Conservation (phyloP, 2,113 vertebrate species). For the Macheiramphus alcinus region DNA sequence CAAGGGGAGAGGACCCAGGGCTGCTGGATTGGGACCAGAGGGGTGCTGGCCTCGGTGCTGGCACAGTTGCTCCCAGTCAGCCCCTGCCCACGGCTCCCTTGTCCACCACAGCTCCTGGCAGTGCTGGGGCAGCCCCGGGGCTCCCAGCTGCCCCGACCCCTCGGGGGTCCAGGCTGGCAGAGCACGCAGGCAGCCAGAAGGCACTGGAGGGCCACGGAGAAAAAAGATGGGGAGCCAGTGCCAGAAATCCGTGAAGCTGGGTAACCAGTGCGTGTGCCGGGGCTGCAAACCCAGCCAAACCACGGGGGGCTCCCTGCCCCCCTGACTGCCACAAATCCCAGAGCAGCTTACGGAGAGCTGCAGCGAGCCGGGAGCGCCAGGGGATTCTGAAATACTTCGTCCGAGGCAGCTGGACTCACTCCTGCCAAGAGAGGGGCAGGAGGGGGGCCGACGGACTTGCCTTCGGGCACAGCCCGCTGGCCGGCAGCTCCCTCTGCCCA, state of each 20-base stretch:
- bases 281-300: neutral
- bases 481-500: too few species aligned
- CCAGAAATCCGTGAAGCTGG: fast-evolving
- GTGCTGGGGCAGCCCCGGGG: neutral
- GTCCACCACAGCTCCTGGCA: neutral
- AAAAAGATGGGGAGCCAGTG: neutral
- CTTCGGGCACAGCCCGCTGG: too few species aligned
- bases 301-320: fast-evolving
- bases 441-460: too few species aligned
- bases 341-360: too few species aligned
- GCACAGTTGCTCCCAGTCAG: neutral
- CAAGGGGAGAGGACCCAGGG: neutral
- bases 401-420: too few species aligned
- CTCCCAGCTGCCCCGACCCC: neutral
- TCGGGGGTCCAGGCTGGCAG: too few species aligned
- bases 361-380: too few species aligned
- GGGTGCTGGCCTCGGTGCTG: neutral
- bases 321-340: fast-evolving
- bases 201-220: fast-evolving
- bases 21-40: neutral
- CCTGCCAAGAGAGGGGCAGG: too few species aligned
- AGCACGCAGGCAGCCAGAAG: neutral
- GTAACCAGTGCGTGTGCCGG: neutral
- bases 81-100: neutral
- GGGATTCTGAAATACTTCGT: fast-evolving